Conservation (phyloP, 2,113 vertebrate species). For the Varanus salvator region DNA sequence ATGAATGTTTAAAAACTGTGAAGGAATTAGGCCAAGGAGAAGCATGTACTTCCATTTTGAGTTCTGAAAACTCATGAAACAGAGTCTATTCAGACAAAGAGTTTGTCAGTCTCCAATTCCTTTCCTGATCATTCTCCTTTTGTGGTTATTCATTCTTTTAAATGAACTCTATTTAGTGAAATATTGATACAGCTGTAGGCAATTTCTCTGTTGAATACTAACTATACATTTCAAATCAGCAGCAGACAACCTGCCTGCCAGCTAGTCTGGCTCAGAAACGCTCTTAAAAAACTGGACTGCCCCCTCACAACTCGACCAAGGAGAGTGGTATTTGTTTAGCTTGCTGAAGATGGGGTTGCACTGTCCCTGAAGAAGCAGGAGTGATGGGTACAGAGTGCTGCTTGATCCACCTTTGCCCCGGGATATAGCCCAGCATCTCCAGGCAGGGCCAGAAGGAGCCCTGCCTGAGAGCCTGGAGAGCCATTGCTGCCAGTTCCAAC, state of each 20-base stretch:
- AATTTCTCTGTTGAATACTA: background rate
- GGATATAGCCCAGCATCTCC: no score
- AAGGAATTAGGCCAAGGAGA: background rate
- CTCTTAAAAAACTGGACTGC: no score
- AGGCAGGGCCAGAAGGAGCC: no score
- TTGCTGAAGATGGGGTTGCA: background rate
- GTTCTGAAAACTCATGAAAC: background rate
- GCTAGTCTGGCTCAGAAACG: no score
- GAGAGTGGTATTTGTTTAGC: no score
- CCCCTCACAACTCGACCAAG: no score
- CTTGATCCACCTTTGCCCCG: background rate
- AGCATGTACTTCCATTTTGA: background rate
- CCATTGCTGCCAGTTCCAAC: no score
- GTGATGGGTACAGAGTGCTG: background rate
- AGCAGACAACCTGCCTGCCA: no score
- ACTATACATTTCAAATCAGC: background rate
- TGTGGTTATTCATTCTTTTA: background rate
- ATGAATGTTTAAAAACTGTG: background rate
- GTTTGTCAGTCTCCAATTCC: background rate
- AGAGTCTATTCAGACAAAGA: background rate
- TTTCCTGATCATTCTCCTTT: background rate
- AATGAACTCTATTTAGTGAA: background rate
- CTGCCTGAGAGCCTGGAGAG: no score
- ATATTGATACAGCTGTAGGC: background rate
- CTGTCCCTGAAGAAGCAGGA: background rate